Percentiles rank a stretch among this genome's conserved stretches.
Evolutionary conservation across 2,797 vertebrate genomes (phyloP).

Genomic region (Cryptoblepharus egeriae): DNA sequence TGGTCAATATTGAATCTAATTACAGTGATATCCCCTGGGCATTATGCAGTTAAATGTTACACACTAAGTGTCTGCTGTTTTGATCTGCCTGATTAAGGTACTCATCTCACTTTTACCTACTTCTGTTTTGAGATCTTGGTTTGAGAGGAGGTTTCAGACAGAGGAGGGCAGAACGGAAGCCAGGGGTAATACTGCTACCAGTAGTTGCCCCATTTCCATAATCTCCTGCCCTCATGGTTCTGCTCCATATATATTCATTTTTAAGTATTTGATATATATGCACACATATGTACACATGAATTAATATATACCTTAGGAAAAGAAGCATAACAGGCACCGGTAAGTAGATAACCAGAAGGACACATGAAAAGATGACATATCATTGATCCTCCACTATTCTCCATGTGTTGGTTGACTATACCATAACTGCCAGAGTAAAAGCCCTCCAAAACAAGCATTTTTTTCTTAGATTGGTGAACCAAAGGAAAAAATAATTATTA

Average conservation of each 20-base stretch:
- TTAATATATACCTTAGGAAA: neutral
- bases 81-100: slow-evolving; percentile 72
- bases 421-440: slow-evolving; percentile 52
- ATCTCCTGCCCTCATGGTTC: no score
- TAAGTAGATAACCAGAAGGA: neutral
- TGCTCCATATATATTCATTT: no score
- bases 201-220: no score
- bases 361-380: neutral
- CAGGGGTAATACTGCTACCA: no score
- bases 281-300: no score
- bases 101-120: slow-evolving; percentile 61
- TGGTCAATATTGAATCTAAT: slow-evolving; percentile 83
- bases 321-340: neutral
- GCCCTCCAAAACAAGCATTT: slow-evolving; percentile 69
- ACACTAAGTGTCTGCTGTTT: slow-evolving; percentile 75
- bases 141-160: no score
- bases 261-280: no score
- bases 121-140: slow-evolving; percentile 55
- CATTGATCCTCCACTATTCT: neutral
- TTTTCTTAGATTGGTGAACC: slow-evolving; percentile 75
- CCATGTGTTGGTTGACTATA: slow-evolving; percentile 45
- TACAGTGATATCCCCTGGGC: slow-evolving; percentile 73
- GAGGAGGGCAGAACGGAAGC: no score
- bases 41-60: slow-evolving; percentile 77
- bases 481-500: slow-evolving; percentile 82